Evolutionary conservation across 1,140 invertebrate genomes (phyloP), one percentile per base, ranked within the genome.

Genomic region (Lithobius niger): DNA sequence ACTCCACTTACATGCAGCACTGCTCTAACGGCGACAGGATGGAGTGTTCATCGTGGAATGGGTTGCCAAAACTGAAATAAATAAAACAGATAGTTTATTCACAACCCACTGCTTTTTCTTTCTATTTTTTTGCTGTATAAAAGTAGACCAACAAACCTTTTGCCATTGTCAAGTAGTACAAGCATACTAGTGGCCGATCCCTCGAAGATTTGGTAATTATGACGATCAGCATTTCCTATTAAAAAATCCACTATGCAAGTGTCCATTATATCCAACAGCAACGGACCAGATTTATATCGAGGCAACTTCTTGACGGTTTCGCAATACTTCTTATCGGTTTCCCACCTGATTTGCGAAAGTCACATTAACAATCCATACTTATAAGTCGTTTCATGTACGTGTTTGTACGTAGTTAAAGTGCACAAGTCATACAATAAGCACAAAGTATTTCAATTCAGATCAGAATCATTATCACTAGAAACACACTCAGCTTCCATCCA

Each of bases 141-240:
- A n/a, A n/a, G n/a, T n/a, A n/a, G 13, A 47, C 10, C 51, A 47
- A 44, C 27, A 2, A 60, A 79, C 77, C 78, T 88, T 74, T 95
- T 96, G 24, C 88, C 92, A 79, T 95, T 97, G 65, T 97, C 92
- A n/a, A 91, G 73, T 16, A 93, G 71, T 19, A 95, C 64, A 47
- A 95, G 75, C 55, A 78, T 79, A 59, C 83, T 79, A 65, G 83
- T 79, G 15, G 71, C 66, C 40, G 72, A 66, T 62, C 71, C 70
- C 31, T 70, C 67, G 49, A 88, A 76, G 2, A 83, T 78, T 72
- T 96, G 90, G 66, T 89, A 94, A 67, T 88, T 84, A 75, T 97
- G 91, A 18, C 92, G 74, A 71, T 97, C 92, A 1, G 90, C 92
- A 74, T 97, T 97, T 67, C 90, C 88, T 67, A 94, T 84, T 1